Percentiles rank a stretch among this genome's conserved stretches.
Evolutionary conservation across 2,888 invertebrate genomes (phyloP).

Genomic region (Hesperia comma): DNA sequence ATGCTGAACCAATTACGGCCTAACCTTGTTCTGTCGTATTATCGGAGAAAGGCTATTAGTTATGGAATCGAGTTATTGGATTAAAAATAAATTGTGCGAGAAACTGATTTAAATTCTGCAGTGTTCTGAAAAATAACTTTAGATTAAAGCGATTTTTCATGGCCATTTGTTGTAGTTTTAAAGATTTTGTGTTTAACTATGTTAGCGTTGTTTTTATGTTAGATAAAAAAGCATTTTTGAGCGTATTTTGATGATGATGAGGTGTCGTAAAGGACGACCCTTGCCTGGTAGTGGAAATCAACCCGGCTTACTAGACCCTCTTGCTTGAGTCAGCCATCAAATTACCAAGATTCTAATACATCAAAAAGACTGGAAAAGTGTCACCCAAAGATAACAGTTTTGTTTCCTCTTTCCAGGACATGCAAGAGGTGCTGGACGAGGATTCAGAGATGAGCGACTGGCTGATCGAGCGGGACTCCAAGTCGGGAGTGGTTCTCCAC

Average conservation of each 20-base stretch:
- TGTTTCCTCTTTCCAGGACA: slow-evolving; percentile 76
- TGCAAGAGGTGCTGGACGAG: slow-evolving; percentile 86
- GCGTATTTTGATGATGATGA: too few species aligned
- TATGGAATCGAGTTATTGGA: slow-evolving; percentile 17
- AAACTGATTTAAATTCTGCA: slow-evolving; percentile 4
- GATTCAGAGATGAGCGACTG: slow-evolving; percentile 88
- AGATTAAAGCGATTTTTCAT: too few species aligned
- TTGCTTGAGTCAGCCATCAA: too few species aligned
- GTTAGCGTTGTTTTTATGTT: too few species aligned
- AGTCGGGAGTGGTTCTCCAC: slow-evolving; percentile 90
- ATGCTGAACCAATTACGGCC: slow-evolving; percentile 30
- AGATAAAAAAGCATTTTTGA: too few species aligned
- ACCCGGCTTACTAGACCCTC: too few species aligned
- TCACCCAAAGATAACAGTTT: not conserved
- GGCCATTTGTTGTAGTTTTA: too few species aligned
- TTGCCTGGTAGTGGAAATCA: too few species aligned
- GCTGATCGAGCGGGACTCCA: slow-evolving; percentile 87
- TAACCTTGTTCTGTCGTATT: slow-evolving; percentile 37
- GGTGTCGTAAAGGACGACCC: too few species aligned
- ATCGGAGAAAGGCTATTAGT: slow-evolving; percentile 26
- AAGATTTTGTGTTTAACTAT: too few species aligned
- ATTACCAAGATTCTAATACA: too few species aligned
- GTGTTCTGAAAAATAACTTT: not conserved
- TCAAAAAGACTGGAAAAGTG: too few species aligned
- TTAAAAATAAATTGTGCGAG: slow-evolving; percentile 28